Evolutionary conservation across 2,888 invertebrate genomes (phyloP), one percentile per base, ranked within the genome.

Genomic region (Agonum fuliginosum): DNA sequence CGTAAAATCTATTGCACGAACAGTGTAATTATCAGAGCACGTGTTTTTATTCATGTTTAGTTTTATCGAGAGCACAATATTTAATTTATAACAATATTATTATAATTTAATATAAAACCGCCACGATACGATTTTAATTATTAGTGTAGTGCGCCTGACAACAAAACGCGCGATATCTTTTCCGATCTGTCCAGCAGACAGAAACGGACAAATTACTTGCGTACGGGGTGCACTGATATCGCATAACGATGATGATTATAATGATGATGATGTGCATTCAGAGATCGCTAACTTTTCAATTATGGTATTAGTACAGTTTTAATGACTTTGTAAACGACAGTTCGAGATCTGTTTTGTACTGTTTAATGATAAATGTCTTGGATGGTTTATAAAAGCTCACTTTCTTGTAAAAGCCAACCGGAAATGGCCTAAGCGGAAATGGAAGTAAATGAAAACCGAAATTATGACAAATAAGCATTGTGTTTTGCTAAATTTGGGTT

Each of bases 251-350:
- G 41, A 67, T 67, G 41, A 67, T 67, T 41, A 41, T 67, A 41
- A 67, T 67, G 67, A 67, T 67, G 67, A 67, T 67, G 67, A 41
- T 22, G 41, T 12, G 22, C 67, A 67, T 67, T 67, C 20, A 62
- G 37, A 67, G 67, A 67, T 67, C 41, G 20, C 67, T 67, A 67
- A 67, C 67, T 41, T 41, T 41, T 67, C 67, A 67, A 67, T 67
- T 67, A 67, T 41, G 67, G 22, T 67, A 20, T 20, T 37, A 20
- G 67, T 67, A 67, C 67, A 67, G 67, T 67, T 67, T 41, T 67
- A 67, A 67, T 67, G 67, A 41, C 67, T 41, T 37, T 67, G 58
- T 67, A 67, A 41, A 67, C 20, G 37, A 67, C 67, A 41, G 41
- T 62, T 62, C 30, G 17, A 62, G 58, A 62, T 58, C 27, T 30